Evolutionary conservation across 2,113 vertebrate species (phyloP).

Genomic region (Cryptotis parvus): DNA sequence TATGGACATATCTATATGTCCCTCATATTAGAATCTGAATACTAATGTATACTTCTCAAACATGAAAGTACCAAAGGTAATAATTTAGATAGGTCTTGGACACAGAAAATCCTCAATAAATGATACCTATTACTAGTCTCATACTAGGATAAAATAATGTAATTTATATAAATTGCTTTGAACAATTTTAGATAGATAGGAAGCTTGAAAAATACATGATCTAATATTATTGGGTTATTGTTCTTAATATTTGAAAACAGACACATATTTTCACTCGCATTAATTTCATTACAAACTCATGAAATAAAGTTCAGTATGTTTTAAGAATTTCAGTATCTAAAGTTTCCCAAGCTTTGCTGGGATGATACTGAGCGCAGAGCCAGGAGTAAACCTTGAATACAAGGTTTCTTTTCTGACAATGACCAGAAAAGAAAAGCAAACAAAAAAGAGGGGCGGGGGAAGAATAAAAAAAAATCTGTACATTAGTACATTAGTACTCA

Average conservation of each 20-base stretch:
- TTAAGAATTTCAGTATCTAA: background rate
- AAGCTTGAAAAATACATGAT: background rate
- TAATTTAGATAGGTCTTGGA: constrained; percentile 4
- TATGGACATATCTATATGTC: background rate
- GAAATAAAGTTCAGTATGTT: constrained; percentile 12
- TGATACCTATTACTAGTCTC: constrained; percentile 4
- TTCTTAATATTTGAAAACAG: constrained; percentile 36
- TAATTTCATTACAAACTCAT: constrained; percentile 37
- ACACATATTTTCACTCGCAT: constrained; percentile 1
- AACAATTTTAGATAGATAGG: background rate
- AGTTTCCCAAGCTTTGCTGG: no score
- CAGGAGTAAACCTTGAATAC: no score
- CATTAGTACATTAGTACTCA: background rate
- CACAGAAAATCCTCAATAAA: background rate
- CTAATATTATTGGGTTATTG: constrained; percentile 7
- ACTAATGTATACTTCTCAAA: constrained; percentile 29
- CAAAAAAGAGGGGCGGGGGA: no score
- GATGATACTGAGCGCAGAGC: no score
- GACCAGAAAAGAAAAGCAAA: no score
- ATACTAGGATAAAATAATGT: constrained; percentile 12
- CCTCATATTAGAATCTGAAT: constrained; percentile 10
- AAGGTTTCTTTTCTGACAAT: no score
- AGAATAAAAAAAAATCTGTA: no score
- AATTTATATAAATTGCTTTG: constrained; percentile 36
- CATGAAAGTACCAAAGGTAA: constrained; percentile 21